Evolutionary conservation across 2,888 invertebrate species (phyloP).

Genomic region (Orchesellides sinensis): DNA sequence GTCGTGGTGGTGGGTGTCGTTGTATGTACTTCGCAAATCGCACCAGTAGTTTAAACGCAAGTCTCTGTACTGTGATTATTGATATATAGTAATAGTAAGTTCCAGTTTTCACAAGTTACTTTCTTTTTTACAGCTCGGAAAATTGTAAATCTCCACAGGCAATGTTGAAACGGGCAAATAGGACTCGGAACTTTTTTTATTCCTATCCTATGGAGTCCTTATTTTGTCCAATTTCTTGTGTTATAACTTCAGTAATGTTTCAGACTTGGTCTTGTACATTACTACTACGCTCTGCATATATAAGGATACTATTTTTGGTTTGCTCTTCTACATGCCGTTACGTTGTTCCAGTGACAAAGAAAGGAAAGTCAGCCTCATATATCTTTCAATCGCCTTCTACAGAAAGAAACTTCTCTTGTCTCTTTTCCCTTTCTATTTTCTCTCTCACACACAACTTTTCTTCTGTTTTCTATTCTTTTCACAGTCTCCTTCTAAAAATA

Average conservation of each 20-base stretch:
- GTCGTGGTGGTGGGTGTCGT: constrained; percentile 1
- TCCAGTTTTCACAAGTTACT: constrained; percentile 21
- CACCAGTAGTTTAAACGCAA: not conserved
- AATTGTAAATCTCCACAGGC: constrained; percentile 59
- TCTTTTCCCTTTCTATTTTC: constrained; percentile 11
- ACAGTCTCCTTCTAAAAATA: constrained; percentile 28
- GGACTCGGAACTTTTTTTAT: constrained; percentile 6
- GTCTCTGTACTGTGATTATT: not conserved
- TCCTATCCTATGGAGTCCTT: constrained; percentile 10
- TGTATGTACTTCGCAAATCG: constrained; percentile 17
- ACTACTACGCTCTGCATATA: not conserved
- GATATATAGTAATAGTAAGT: not conserved
- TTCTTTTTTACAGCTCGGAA: constrained; percentile 29
- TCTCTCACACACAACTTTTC: not conserved
- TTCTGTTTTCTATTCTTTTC: constrained; percentile 31
- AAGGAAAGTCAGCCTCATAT: constrained; percentile 50
- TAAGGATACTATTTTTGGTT: not conserved
- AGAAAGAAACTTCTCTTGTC: constrained; percentile 6
- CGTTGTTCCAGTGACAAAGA: constrained; percentile 27
- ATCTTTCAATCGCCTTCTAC: constrained; percentile 50
- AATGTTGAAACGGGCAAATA: constrained; percentile 38
- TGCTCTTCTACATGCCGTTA: not conserved
- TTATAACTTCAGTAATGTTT: constrained; percentile 14
- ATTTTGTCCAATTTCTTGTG: constrained; percentile 49
- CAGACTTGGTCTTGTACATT: no score